Evolutionary conservation across 1,140 invertebrate genomes (phyloP), one percentile per base, ranked within the genome.

Genomic region (Amyelois transitella): DNA sequence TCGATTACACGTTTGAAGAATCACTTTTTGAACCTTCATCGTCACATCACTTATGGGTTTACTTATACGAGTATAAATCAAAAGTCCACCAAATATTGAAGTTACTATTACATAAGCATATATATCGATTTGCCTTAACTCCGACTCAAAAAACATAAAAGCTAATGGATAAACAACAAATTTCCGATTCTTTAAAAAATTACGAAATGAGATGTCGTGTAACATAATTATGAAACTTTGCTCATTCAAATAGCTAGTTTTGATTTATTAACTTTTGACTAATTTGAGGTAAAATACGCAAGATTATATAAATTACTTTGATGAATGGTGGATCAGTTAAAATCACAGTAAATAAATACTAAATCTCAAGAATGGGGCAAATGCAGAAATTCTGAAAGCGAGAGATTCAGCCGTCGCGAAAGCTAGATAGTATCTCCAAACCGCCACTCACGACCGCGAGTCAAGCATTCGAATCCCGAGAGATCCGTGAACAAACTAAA

Each of bases 381-480:
- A 47, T 21, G 48, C 44, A 51, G 17, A 53, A 25, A 59, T 54
- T 60, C 58, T 51, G 51, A 53, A 53, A 53, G 47, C 43, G 6
- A 45, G 21, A 56, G 54, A 61, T 56, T 61, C 53, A 48, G 38
- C 14, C 47, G 25, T 53, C 21, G 56, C 59, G 65, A 72, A 66
- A 65, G 62, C 48, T 43, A 51, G 68, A 75, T 75, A 51, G 55
- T 62, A 71, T 76, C 64, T 60, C 50, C 20, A 18, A 53, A 58
- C 43, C 47, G 60, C 65, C 51, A 64, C 64, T 71, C 68, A 74
- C 68, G 66, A 69, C 51, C 51, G 58, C 55, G 14, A 50, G 18
- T 44, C 53, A 19, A 44, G 53, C 55, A 10, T 32, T 45, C 44
- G 45, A 20, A 24, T 21, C 43, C 43, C 51, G 45, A 38, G 12